These are phyloP conservation scores for Antheraea pernyi DNA, from an alignment of 1,140 invertebrate species.

Conservation along the genomic window DNA sequence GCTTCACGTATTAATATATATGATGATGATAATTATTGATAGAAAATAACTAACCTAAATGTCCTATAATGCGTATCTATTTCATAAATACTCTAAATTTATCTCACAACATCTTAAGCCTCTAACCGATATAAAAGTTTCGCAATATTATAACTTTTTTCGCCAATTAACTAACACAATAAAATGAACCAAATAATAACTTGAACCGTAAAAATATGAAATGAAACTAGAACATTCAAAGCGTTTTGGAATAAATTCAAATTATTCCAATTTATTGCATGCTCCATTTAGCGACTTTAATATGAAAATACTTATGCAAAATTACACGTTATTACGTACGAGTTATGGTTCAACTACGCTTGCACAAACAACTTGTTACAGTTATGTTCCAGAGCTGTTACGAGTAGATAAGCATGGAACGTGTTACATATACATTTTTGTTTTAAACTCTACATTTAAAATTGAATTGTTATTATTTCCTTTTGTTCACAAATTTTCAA, in stretches of 20 bases:
- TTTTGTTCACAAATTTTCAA: too few relatives aligned
- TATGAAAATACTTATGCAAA: neutral
- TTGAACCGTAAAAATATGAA: neutral
- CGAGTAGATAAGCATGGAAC: neutral
- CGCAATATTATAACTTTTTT: too few relatives aligned
- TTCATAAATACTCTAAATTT: too few relatives aligned
- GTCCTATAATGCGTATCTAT: too few relatives aligned
- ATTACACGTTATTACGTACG: neutral
- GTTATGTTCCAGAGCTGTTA: neutral
- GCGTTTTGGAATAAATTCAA: constrained; percentile 2
- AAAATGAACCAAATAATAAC: too few relatives aligned
- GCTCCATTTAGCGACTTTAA: neutral
- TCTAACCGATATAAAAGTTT: too few relatives aligned
- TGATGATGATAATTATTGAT: too few relatives aligned
- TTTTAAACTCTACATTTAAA: neutral
- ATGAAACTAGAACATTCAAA: neutral
- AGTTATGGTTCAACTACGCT: neutral
- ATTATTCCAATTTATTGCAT: constrained; percentile 7
- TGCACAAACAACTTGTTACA: neutral
- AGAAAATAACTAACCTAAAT: too few relatives aligned
- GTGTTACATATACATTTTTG: neutral
- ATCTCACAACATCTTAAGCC: too few relatives aligned
- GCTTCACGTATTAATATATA: too few relatives aligned
- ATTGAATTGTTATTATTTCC: neutral
- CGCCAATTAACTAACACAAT: too few relatives aligned